Evolutionary conservation across 2,888 invertebrate genomes (phyloP).

Genomic region (Pharmacophagus antenor): DNA sequence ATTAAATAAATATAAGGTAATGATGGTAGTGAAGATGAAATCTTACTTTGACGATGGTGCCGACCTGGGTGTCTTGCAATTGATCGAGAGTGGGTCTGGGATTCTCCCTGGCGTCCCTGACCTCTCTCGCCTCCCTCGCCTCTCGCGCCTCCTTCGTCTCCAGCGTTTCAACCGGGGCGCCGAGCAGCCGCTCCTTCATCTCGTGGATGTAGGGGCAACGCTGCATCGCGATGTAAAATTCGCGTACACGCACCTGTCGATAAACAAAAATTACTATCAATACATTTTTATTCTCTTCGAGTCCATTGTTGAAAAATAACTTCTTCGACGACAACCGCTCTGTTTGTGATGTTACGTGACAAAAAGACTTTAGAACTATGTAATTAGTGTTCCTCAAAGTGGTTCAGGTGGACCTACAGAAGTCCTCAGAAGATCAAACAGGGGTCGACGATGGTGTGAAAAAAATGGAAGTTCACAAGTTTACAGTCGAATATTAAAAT

Average conservation of each 20-base stretch:
- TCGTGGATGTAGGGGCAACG: conserved; percentile 95
- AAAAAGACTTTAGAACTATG: too few species aligned
- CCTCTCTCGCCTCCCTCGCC: conserved; percentile 52
- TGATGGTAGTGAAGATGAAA: conserved; percentile 40
- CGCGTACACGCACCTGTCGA: conserved; percentile 75
- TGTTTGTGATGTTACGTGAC: too few species aligned
- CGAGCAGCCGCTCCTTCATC: conserved; percentile 94
- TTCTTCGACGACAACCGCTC: too few species aligned
- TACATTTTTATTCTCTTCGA: too few species aligned
- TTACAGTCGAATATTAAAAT: too few species aligned
- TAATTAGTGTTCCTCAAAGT: too few species aligned
- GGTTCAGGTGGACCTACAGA: too few species aligned
- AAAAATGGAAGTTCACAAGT: too few species aligned
- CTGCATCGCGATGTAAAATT: conserved; percentile 86
- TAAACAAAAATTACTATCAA: conserved; percentile 21
- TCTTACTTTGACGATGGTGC: conserved; percentile 93
- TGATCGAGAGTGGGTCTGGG: conserved; percentile 51
- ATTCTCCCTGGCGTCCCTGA: conserved; percentile 57
- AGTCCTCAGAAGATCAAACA: too few species aligned
- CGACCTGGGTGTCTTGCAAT: conserved; percentile 85
- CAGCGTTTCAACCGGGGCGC: conserved; percentile 81
- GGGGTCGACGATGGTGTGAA: too few species aligned
- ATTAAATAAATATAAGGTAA: not conserved
- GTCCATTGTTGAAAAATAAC: too few species aligned
- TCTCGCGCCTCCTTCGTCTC: conserved; percentile 79